A percentile compares a stretch with the other conserved stretches of the same genome.
Evolutionary conservation across 2,113 vertebrate species (phyloP).

Genomic region (Puffinus mauretanicus): DNA sequence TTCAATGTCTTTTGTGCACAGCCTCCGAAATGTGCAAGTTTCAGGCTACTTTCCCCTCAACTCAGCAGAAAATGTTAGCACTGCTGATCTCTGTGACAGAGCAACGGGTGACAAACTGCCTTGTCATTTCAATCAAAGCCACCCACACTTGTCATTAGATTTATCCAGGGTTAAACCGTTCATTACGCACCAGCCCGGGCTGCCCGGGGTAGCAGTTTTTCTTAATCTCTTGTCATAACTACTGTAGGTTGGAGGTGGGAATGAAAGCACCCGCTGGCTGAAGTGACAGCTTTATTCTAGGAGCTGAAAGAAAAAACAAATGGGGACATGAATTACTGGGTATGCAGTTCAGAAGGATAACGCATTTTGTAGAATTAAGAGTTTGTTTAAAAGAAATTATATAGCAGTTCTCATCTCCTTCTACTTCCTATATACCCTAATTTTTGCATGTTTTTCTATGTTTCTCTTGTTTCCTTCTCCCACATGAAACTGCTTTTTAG

Average conservation of each 20-base stretch:
- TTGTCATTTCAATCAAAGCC: conserved; percentile 27
- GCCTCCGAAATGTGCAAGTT: background rate
- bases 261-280: conserved; percentile 35
- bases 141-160: conserved; percentile 60
- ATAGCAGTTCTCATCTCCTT: background rate
- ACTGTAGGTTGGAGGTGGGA: background rate
- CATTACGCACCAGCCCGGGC: conserved; percentile 3
- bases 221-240: conserved; percentile 56
- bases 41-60: conserved; percentile 14
- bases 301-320: conserved; percentile 10
- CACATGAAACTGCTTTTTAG: background rate
- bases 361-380: background rate
- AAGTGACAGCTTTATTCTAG: conserved; percentile 44
- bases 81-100: background rate
- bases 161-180: conserved; percentile 61
- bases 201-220: conserved; percentile 46
- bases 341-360: background rate
- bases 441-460: background rate
- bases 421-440: background rate
- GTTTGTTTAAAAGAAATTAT: conserved; percentile 13
- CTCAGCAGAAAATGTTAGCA: conserved; percentile 38
- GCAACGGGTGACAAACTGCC: conserved; percentile 9
- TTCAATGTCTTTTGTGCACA: background rate
- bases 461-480: background rate
- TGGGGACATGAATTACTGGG: background rate